A percentile compares a stretch with the other conserved stretches of the same genome.
Conservation (phyloP, 2,113 vertebrate species). For the Gavialis gangeticus region DNA sequence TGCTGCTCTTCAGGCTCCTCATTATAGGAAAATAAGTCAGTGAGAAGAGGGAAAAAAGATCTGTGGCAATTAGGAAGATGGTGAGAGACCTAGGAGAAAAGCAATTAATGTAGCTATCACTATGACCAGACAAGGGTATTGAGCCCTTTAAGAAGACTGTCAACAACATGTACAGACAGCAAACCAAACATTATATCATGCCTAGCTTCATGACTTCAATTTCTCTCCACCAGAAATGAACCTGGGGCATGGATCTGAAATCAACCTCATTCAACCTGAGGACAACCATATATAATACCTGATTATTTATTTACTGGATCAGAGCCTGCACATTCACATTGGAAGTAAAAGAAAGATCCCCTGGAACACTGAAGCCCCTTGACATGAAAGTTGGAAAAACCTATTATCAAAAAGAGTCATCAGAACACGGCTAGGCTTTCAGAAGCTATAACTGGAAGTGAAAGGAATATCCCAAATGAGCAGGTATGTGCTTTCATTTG, state of each 20-base stretch:
- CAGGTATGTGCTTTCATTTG: not conserved
- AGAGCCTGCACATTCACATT: not conserved
- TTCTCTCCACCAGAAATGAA: not conserved
- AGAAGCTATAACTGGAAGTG: not conserved
- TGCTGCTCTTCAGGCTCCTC: not conserved
- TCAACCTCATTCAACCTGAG: not conserved
- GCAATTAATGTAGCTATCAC: not conserved
- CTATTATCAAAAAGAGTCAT: not conserved
- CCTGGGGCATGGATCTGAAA: not conserved
- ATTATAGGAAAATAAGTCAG: not conserved
- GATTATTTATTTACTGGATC: not conserved
- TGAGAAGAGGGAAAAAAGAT: not conserved
- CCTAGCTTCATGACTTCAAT: not conserved
- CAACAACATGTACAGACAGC: not conserved
- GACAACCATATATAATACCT: not conserved
- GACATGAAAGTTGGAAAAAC: not conserved
- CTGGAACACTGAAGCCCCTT: not conserved
- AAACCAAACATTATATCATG: not conserved
- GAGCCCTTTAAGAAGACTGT: not conserved
- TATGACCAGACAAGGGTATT: not conserved
- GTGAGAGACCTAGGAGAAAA: not conserved
- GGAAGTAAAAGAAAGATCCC: not conserved
- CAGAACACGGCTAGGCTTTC: not conserved
- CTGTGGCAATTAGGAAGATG: not conserved
- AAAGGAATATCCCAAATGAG: constrained; percentile 24